These are phyloP conservation scores for Hoplodrina blanda DNA, from an alignment of 2,888 invertebrate genomes.

Conservation along the genomic window DNA sequence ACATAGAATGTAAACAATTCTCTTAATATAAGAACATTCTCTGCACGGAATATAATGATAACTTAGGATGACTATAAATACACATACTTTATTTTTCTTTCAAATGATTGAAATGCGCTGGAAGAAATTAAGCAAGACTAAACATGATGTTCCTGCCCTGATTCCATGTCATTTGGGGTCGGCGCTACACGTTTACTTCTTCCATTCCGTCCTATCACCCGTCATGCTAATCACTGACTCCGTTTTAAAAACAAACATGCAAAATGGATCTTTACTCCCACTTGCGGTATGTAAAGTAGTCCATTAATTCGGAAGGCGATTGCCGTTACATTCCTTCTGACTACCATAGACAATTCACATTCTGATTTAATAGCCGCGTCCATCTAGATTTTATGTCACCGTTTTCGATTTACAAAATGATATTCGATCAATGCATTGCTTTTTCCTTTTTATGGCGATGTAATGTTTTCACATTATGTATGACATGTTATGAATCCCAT, in stretches of 20 bases:
- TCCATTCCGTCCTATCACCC: no score
- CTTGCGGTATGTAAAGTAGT: conserved; percentile 38
- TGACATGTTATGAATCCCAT: conserved; percentile 42
- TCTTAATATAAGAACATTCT: conserved; percentile 13
- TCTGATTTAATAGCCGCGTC: conserved; percentile 39
- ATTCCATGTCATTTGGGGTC: no score
- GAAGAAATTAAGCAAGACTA: conserved; percentile 51
- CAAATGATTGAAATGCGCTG: conserved; percentile 40
- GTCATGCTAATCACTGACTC: no score
- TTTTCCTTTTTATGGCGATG: conserved; percentile 42
- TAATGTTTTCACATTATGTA: conserved; percentile 41
- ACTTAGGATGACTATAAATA: conserved; percentile 23
- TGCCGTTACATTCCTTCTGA: conserved; percentile 31
- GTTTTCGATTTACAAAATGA: conserved; percentile 49
- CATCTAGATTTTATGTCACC: conserved; percentile 47
- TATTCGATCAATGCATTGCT: conserved; percentile 44
- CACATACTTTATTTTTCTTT: conserved; percentile 19
- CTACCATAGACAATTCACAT: conserved; percentile 40
- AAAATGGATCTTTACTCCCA: conserved; percentile 48
- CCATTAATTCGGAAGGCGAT: conserved; percentile 42
- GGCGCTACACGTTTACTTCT: no score
- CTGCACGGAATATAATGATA: conserved; percentile 29
- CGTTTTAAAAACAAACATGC: conserved; percentile 38
- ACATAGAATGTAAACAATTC: conserved; percentile 32
- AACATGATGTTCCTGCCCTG: no score